A percentile compares a stretch with the other conserved stretches of the same genome.
phyloP scores from a whole-genome alignment of 1,140 invertebrate genomes.

The Conopomorpha cramerella region DNA sequence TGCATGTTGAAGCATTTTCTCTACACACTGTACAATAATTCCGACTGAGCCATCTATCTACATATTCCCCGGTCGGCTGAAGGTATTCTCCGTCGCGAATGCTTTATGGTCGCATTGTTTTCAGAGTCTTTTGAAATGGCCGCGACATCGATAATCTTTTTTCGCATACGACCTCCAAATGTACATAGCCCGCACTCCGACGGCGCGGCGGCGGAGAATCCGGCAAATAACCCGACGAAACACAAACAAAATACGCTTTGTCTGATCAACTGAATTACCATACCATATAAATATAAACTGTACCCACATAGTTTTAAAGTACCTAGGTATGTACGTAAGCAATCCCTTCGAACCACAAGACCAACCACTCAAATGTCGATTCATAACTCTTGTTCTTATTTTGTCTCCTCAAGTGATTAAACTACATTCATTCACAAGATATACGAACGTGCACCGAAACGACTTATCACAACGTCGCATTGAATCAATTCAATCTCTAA shows the following conservation, averaged over 20 bases:
- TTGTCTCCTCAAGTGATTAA: slow-evolving; percentile 47
- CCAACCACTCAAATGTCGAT: too few species aligned
- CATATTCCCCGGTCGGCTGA: slow-evolving; percentile 17
- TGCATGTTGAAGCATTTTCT: too few species aligned
- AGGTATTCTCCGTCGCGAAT: slow-evolving; percentile 33
- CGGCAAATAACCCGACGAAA: too few species aligned
- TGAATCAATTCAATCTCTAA: slow-evolving; percentile 33
- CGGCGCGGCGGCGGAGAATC: too few species aligned
- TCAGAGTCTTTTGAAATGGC: slow-evolving; percentile 23
- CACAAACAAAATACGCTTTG: too few species aligned
- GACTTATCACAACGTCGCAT: slow-evolving; percentile 21
- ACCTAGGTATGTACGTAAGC: too few species aligned
- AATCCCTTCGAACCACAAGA: too few species aligned
- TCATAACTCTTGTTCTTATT: slow-evolving; percentile 31
- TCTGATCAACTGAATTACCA: too few species aligned
- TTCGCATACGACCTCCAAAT: slow-evolving; percentile 52
- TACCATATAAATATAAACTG: too few species aligned
- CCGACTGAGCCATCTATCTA: too few species aligned
- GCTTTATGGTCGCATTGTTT: slow-evolving; percentile 51
- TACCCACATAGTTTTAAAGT: too few species aligned
- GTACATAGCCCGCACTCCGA: slow-evolving; percentile 17
- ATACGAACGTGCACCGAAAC: slow-evolving; percentile 21
- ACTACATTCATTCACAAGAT: slow-evolving; percentile 55
- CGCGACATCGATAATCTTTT: slow-evolving; percentile 23
- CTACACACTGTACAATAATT: too few species aligned